Conservation (phyloP, 2,888 invertebrate species). For the Morpho deidamia region DNA sequence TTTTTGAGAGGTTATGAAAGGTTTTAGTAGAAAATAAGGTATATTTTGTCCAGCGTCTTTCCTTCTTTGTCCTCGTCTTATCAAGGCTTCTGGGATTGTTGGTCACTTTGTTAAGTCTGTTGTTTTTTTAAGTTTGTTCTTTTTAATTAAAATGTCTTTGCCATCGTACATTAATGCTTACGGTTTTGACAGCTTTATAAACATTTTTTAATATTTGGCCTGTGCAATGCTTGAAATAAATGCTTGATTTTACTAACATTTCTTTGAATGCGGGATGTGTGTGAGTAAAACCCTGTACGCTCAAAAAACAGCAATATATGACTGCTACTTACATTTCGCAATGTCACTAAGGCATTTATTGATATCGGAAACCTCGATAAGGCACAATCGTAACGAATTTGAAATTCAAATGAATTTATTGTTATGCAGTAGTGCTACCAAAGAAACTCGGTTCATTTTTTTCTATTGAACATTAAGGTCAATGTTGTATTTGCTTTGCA, state of each 20-base stretch:
- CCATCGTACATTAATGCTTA: no score
- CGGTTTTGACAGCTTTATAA: slow-evolving; percentile 1
- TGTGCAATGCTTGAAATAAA: slow-evolving; percentile 6
- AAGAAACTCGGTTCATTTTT: slow-evolving; percentile 10
- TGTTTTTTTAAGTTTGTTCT: slow-evolving; percentile 9
- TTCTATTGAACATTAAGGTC: slow-evolving; percentile 26
- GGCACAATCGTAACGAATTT: slow-evolving; percentile 28
- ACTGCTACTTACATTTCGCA: slow-evolving; percentile 35
- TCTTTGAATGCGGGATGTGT: slow-evolving; percentile 57
- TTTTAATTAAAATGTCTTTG: slow-evolving; percentile 12
- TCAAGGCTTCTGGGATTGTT: slow-evolving; percentile 39
- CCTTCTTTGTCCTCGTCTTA: slow-evolving; percentile 31
- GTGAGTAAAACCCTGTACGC: slow-evolving; percentile 38
- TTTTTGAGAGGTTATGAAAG: slow-evolving; percentile 49
- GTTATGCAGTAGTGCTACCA: slow-evolving; percentile 12
- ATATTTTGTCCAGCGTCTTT: slow-evolving; percentile 56
- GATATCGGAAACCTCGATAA: slow-evolving; percentile 22
- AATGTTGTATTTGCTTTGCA: slow-evolving; percentile 35
- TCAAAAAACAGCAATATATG: slow-evolving; percentile 41
- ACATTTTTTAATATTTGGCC: neutral
- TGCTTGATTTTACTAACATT: slow-evolving; percentile 18
- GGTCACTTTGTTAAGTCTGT: slow-evolving; percentile 22
- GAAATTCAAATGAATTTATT: slow-evolving; percentile 43
- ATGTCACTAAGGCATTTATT: slow-evolving; percentile 43
- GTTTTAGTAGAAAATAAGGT: slow-evolving; percentile 36